These are phyloP conservation scores for Pseudoips prasinana DNA, from an alignment of 2,888 invertebrate genomes.

Conservation along the genomic window DNA sequence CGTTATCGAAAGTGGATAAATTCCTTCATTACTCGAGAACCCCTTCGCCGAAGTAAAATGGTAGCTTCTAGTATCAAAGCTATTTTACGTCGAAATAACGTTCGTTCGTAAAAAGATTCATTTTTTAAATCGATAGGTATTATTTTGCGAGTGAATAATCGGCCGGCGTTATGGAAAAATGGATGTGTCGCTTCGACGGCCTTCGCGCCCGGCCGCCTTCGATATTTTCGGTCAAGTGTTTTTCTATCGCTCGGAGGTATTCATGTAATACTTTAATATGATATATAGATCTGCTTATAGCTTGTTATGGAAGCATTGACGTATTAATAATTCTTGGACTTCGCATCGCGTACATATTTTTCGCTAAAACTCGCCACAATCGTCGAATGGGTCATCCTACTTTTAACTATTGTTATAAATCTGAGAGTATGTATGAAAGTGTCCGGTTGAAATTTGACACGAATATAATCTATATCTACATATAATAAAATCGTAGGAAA, in stretches of 20 bases:
- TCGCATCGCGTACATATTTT: too few relatives aligned
- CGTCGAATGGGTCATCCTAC: too few relatives aligned
- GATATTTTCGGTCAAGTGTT: slow-evolving; percentile 34
- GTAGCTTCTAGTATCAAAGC: slow-evolving; percentile 49
- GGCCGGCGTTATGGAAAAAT: slow-evolving; percentile 43
- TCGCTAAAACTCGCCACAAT: too few relatives aligned
- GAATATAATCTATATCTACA: too few relatives aligned
- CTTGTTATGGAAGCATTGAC: too few relatives aligned
- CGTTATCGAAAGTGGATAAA: slow-evolving; percentile 76
- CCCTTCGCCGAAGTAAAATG: slow-evolving; percentile 55
- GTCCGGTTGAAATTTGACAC: too few relatives aligned
- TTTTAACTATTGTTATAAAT: too few relatives aligned
- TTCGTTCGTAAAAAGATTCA: slow-evolving; percentile 53
- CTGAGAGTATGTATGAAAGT: too few relatives aligned
- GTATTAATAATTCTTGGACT: too few relatives aligned
- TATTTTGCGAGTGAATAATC: slow-evolving; percentile 40
- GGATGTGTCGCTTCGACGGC: slow-evolving; percentile 30
- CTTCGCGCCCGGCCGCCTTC: slow-evolving; percentile 19
- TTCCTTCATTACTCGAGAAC: slow-evolving; percentile 72
- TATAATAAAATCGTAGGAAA: too few relatives aligned
- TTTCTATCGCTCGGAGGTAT: slow-evolving; percentile 25
- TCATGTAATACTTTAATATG: too few relatives aligned
- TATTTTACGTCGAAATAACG: slow-evolving; percentile 62
- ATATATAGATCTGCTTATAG: too few relatives aligned
- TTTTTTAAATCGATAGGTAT: slow-evolving; percentile 64